Evolutionary conservation across 1,140 invertebrate genomes (phyloP).

Genomic region (Bombus polaris): DNA sequence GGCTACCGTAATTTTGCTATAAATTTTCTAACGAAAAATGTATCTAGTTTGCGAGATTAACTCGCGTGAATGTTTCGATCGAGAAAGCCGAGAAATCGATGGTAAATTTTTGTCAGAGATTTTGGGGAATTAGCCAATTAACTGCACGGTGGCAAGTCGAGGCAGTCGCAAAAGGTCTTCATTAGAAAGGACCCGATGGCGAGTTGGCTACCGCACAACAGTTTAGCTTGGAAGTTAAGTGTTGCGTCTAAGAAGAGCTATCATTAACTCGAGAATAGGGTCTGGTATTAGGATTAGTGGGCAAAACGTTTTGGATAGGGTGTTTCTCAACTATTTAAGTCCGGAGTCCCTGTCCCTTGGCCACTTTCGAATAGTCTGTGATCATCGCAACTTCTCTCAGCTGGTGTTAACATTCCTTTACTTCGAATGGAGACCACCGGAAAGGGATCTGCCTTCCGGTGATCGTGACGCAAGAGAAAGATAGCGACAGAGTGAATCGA

Average conservation of each 20-base stretch:
- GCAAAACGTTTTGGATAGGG: conserved; percentile 67
- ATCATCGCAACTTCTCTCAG: conserved; percentile 51
- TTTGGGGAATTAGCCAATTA: conserved; percentile 51
- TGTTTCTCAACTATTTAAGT: conserved; percentile 64
- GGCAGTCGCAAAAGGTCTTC: conserved; percentile 61
- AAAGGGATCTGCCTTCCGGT: not conserved
- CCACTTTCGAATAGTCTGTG: conserved; percentile 37
- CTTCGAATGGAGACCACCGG: not conserved
- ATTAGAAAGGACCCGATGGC: conserved; percentile 64
- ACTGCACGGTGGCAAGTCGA: conserved; percentile 55
- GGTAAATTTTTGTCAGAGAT: not conserved
- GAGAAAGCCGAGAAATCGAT: too few relatives aligned
- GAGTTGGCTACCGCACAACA: conserved; percentile 64
- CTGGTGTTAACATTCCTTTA: conserved; percentile 47
- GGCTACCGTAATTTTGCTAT: too few relatives aligned
- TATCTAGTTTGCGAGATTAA: not conserved
- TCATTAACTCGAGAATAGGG: conserved; percentile 70
- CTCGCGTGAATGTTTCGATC: not conserved
- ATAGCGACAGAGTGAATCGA: not conserved
- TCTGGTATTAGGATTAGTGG: conserved; percentile 70
- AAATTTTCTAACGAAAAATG: not conserved
- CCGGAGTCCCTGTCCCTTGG: conserved; percentile 11
- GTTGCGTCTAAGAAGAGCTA: conserved; percentile 70
- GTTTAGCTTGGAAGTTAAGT: conserved; percentile 61
- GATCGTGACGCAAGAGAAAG: not conserved